A percentile compares a stretch with the other conserved stretches of the same genome.
Evolutionary conservation across 1,140 invertebrate genomes (phyloP).

Genomic region (Drosophila oshimai): DNA sequence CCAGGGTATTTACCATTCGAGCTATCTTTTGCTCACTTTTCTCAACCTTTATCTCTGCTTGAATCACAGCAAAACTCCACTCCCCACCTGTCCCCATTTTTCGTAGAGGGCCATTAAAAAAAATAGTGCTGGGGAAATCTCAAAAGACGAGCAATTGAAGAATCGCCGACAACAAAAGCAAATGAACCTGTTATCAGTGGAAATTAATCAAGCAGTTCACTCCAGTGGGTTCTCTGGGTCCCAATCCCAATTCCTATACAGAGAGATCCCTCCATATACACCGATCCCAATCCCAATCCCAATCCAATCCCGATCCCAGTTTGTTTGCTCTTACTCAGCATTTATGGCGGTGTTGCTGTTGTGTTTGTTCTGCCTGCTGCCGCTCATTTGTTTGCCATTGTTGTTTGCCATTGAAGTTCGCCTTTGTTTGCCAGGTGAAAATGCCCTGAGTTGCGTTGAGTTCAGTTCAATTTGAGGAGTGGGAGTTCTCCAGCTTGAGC

Average conservation of each 20-base stretch:
- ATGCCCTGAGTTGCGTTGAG: conserved; percentile 28
- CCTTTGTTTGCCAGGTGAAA: conserved; percentile 75
- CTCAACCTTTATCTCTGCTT: conserved; percentile 13
- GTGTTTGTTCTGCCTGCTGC: conserved; percentile 51
- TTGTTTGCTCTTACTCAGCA: conserved; percentile 75
- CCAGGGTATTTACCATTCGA: conserved; percentile 24
- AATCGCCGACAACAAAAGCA: conserved; percentile 77
- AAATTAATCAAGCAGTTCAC: conserved; percentile 75
- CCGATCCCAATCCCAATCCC: background rate
- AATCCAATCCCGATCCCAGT: conserved; percentile 34
- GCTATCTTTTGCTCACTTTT: no score
- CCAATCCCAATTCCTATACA: background rate
- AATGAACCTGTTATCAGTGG: conserved; percentile 81
- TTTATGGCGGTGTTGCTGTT: conserved; percentile 57
- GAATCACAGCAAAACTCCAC: conserved; percentile 27
- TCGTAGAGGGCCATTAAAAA: conserved; percentile 30
- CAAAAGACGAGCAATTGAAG: conserved; percentile 63
- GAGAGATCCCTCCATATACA: no score
- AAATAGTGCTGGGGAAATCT: conserved; percentile 37
- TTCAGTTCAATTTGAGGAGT: conserved; percentile 1
- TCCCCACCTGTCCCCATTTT: conserved; percentile 28
- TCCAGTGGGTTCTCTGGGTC: conserved; percentile 5
- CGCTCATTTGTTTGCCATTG: conserved; percentile 77
- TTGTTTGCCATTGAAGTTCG: conserved; percentile 74
- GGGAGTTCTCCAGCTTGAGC: conserved; percentile 10